These are phyloP conservation scores for Zaprionus lachaisei DNA, from an alignment of 1,140 invertebrate species.

Conservation along the genomic window DNA sequence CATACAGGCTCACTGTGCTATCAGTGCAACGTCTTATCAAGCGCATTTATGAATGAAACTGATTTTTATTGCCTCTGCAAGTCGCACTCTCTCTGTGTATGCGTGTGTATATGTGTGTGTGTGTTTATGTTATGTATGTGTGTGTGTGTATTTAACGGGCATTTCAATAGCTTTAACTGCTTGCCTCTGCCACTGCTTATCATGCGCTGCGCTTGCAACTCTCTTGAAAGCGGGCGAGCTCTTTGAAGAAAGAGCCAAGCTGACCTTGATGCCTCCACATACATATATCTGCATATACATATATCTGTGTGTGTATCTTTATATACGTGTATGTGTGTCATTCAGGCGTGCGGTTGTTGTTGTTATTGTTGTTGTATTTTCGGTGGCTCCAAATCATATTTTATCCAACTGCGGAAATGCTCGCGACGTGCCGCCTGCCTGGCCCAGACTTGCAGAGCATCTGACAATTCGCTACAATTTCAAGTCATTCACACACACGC, in stretches of 20 bases:
- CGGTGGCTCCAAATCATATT: slow-evolving; percentile 62
- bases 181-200: slow-evolving; percentile 50
- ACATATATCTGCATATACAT: slow-evolving; percentile 3
- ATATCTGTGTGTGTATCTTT: slow-evolving; percentile 16
- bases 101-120: background rate
- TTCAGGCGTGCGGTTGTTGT: slow-evolving; percentile 12
- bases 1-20: background rate
- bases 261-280: slow-evolving; percentile 58
- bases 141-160: slow-evolving; percentile 36
- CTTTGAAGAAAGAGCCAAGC: slow-evolving; percentile 60
- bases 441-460: slow-evolving; percentile 35
- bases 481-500: slow-evolving; percentile 45
- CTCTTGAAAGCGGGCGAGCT: slow-evolving; percentile 53
- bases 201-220: slow-evolving; percentile 36
- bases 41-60: slow-evolving; percentile 72
- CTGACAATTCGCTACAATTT: slow-evolving; percentile 61
- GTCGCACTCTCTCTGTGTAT: slow-evolving; percentile 19
- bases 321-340: slow-evolving; percentile 43
- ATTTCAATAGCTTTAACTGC: slow-evolving; percentile 51
- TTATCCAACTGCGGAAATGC: slow-evolving; percentile 76
- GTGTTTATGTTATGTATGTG: background rate
- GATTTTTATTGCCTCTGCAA: slow-evolving; percentile 51
- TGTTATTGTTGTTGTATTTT: slow-evolving; percentile 35
- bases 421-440: slow-evolving; percentile 65
- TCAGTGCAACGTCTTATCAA: slow-evolving; percentile 50